Evolutionary conservation across 2,888 invertebrate species (phyloP).

Genomic region (Camponotus fellah): DNA sequence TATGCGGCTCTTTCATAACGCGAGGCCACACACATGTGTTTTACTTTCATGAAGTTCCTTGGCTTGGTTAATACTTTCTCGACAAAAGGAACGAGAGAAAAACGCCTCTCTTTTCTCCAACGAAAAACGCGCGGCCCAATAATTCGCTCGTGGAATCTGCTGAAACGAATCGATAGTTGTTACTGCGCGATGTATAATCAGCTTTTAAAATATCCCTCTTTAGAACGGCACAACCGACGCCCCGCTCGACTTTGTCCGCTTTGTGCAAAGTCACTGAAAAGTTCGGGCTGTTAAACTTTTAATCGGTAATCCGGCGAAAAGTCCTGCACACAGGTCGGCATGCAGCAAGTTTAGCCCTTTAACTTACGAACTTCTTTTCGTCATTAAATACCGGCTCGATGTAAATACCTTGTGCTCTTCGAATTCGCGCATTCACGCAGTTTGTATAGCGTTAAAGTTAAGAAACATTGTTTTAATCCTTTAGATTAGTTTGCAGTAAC

Average conservation of each 20-base stretch:
- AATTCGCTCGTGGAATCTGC: constrained; percentile 3
- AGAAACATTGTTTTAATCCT: constrained; percentile 15
- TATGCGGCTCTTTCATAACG: constrained; percentile 77
- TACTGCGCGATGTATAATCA: constrained; percentile 34
- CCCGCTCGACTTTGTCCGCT: constrained; percentile 10
- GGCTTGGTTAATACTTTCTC: constrained; percentile 72
- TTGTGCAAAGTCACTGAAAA: constrained; percentile 49
- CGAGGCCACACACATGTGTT: constrained; percentile 65
- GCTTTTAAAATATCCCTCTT: constrained; percentile 26
- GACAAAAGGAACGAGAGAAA: constrained; percentile 48
- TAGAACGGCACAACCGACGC: background rate
- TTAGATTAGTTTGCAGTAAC: background rate
- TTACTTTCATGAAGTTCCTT: constrained; percentile 79
- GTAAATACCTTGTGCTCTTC: constrained; percentile 33
- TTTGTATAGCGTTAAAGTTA: constrained; percentile 18
- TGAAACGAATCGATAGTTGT: constrained; percentile 31
- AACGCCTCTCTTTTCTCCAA: background rate
- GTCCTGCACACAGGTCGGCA: constrained; percentile 28
- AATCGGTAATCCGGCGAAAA: constrained; percentile 48
- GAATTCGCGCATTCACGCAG: constrained; percentile 29
- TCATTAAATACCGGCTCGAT: constrained; percentile 38
- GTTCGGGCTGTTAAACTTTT: constrained; percentile 52
- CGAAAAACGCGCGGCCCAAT: background rate
- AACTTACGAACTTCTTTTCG: constrained; percentile 45
- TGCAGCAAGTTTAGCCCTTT: constrained; percentile 46